These are phyloP conservation scores for Hydraecia micacea DNA, from an alignment of 2,888 invertebrate genomes.

Conservation along the genomic window DNA sequence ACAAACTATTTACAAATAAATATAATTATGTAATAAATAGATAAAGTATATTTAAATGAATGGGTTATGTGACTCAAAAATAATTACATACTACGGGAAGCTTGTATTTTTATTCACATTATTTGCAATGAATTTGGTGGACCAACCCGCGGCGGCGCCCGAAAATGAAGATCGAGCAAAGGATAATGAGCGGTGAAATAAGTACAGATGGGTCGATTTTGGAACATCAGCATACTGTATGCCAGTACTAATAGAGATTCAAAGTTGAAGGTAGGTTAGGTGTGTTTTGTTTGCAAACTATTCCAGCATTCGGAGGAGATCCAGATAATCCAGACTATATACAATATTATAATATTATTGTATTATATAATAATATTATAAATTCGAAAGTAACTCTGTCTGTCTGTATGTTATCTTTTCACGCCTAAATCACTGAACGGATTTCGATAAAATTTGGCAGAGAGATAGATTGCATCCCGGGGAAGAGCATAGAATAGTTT, in stretches of 20 bases:
- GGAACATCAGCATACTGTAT: not conserved
- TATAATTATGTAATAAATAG: not conserved
- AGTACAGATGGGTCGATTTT: not conserved
- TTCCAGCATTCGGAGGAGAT: too few relatives aligned
- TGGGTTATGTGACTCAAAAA: not conserved
- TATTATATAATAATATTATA: too few relatives aligned
- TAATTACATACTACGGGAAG: not conserved
- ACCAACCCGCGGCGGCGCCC: not conserved
- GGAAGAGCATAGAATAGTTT: too few relatives aligned
- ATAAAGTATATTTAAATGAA: not conserved
- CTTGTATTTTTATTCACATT: not conserved
- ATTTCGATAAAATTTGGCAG: too few relatives aligned
- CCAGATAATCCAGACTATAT: too few relatives aligned
- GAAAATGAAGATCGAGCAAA: not conserved
- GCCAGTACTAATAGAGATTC: not conserved
- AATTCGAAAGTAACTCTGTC: too few relatives aligned
- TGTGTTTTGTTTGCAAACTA: not conserved
- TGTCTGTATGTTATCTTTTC: too few relatives aligned
- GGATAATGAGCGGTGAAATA: not conserved
- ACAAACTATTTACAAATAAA: not conserved
- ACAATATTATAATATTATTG: too few relatives aligned
- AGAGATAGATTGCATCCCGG: too few relatives aligned
- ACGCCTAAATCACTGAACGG: too few relatives aligned
- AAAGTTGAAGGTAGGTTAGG: not conserved
- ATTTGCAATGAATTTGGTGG: not conserved